Percentiles rank a stretch among this genome's conserved stretches.
Evolutionary conservation across 2,888 invertebrate genomes (phyloP).

Genomic region (Ormyrus rosae): DNA sequence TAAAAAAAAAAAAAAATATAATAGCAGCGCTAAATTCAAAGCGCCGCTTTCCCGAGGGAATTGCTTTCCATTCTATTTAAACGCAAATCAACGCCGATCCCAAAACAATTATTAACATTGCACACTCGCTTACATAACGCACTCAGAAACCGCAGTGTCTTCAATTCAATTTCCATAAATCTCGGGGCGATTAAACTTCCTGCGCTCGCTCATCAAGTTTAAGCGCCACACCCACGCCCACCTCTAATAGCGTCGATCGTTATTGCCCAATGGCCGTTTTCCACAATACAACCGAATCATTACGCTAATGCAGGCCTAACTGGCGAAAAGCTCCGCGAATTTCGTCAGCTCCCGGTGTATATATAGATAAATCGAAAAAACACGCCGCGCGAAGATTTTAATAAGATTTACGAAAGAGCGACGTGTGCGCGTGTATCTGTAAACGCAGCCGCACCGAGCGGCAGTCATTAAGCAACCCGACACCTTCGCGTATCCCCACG

Average conservation of each 20-base stretch:
- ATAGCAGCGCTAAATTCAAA: too few relatives aligned
- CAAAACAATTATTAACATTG: not conserved
- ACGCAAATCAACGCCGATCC: not conserved
- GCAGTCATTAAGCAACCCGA: slow-evolving; percentile 39
- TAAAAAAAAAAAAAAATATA: too few relatives aligned
- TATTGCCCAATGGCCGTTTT: slow-evolving; percentile 5
- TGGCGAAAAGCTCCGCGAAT: not conserved
- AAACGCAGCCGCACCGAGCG: too few relatives aligned
- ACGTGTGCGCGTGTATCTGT: not conserved
- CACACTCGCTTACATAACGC: not conserved
- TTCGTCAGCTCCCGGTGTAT: not conserved
- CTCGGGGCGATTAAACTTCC: not conserved
- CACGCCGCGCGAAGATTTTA: slow-evolving; percentile 43
- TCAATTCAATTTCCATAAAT: not conserved
- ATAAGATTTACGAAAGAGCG: slow-evolving; percentile 48
- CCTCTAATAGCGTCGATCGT: slow-evolving; percentile 6
- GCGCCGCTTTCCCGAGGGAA: too few relatives aligned
- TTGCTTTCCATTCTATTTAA: too few relatives aligned
- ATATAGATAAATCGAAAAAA: slow-evolving; percentile 5
- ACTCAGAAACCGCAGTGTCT: not conserved
- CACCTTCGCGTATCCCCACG: slow-evolving; percentile 31
- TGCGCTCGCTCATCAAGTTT: not conserved
- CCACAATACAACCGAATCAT: not conserved
- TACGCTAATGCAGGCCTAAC: not conserved
- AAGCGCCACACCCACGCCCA: slow-evolving; percentile 23